Percentiles rank a stretch among this genome's conserved stretches.
Evolutionary conservation across 2,113 vertebrate species (phyloP).

Genomic region (Uropsilus gracilis): DNA sequence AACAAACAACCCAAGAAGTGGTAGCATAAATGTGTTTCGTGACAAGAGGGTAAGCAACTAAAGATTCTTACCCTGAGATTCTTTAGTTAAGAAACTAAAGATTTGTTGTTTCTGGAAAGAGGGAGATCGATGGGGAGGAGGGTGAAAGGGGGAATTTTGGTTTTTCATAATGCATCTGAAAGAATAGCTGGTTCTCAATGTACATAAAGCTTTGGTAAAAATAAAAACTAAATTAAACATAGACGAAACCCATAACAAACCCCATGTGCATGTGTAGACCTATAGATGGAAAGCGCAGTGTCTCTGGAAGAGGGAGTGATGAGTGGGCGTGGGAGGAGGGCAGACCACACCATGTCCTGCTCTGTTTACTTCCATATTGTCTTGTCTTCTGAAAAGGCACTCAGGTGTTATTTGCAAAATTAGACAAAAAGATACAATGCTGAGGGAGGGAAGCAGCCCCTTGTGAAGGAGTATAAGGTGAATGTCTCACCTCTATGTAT

Average conservation of each 20-base stretch:
- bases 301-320: background rate
- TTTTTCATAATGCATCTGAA: background rate
- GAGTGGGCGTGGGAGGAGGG: background rate
- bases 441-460: rapidly evolving
- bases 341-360: background rate
- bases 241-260: background rate
- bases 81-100: background rate
- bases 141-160: background rate
- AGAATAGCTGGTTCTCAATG: background rate
- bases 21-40: background rate
- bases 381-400: background rate
- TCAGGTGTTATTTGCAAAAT: background rate
- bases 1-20: background rate
- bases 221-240: background rate
- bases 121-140: background rate
- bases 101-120: background rate
- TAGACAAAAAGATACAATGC: background rate
- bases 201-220: background rate
- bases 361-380: background rate
- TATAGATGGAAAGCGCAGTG: background rate
- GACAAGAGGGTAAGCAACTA: background rate
- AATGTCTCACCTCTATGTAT: background rate
- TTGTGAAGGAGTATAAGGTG: background rate
- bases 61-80: too few relatives aligned
- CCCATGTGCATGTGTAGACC: background rate